phyloP scores from a whole-genome alignment of 2,113 vertebrate species.

The Mormyrus lacerda region DNA sequence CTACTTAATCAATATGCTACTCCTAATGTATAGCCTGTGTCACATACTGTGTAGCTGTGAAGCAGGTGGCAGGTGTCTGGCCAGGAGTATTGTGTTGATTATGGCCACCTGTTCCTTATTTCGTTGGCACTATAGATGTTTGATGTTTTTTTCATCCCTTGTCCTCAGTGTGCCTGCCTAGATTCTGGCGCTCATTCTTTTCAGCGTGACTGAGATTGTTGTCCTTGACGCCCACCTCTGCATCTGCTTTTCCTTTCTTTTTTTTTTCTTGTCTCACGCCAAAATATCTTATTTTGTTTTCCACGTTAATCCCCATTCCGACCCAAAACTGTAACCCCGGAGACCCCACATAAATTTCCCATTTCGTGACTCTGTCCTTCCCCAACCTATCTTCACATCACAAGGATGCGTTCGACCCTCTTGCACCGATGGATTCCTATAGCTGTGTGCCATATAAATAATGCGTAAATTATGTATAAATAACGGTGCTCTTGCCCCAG shows the following conservation, averaged over 20 bases:
- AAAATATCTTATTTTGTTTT: not conserved
- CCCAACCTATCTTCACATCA: not conserved
- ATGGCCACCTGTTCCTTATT: not conserved
- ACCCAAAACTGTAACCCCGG: not conserved
- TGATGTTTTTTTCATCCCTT: not conserved
- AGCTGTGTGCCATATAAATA: not conserved
- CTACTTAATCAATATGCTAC: not conserved
- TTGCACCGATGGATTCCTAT: not conserved
- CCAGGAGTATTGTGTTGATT: not conserved
- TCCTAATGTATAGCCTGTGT: not conserved
- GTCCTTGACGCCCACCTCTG: not conserved
- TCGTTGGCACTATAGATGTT: not conserved
- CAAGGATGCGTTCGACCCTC: not conserved
- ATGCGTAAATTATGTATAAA: not conserved
- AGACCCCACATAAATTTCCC: not conserved
- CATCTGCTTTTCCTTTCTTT: not conserved
- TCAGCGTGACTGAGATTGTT: not conserved
- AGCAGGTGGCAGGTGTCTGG: not conserved
- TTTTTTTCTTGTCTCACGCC: not conserved
- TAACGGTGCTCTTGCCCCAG: conserved; percentile 45
- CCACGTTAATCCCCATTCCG: not conserved
- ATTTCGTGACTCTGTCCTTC: not conserved
- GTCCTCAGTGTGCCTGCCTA: not conserved
- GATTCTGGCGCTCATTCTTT: not conserved
- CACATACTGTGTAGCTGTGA: not conserved